phyloP scores from a whole-genome alignment of 2,113 vertebrate species.

The Ursus arctos region DNA sequence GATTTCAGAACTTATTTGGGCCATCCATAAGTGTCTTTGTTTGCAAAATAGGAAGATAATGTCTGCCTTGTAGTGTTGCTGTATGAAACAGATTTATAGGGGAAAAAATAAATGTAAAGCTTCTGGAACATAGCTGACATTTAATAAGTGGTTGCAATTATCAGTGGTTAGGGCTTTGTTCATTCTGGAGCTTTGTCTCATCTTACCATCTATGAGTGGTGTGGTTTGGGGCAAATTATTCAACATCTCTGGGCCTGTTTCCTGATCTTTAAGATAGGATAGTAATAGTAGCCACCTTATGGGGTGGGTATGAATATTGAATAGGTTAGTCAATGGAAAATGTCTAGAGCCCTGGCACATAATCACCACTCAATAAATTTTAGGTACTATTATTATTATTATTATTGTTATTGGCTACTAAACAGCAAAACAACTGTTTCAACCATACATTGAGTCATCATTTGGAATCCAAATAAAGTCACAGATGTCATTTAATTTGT shows the following conservation, averaged over 20 bases:
- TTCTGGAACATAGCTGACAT: neutral
- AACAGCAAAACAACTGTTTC: constrained; percentile 31
- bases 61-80: neutral
- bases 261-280: neutral
- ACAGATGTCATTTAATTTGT: constrained; percentile 52
- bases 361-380: neutral
- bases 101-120: constrained; percentile 13
- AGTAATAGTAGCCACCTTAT: neutral
- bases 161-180: neutral
- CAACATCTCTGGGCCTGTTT: neutral
- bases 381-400: neutral
- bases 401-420: constrained; percentile 7
- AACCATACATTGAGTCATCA: neutral
- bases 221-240: neutral
- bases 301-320: constrained; percentile 7
- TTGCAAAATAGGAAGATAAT: constrained; percentile 18
- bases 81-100: neutral
- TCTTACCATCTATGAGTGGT: neutral
- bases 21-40: neutral
- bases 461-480: constrained; percentile 28
- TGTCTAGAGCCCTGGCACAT: neutral
- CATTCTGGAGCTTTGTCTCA: neutral
- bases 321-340: neutral
- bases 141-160: neutral
- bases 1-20: neutral